Conservation (phyloP, 1,140 invertebrate species). For the Acromyrmex echinatior region DNA sequence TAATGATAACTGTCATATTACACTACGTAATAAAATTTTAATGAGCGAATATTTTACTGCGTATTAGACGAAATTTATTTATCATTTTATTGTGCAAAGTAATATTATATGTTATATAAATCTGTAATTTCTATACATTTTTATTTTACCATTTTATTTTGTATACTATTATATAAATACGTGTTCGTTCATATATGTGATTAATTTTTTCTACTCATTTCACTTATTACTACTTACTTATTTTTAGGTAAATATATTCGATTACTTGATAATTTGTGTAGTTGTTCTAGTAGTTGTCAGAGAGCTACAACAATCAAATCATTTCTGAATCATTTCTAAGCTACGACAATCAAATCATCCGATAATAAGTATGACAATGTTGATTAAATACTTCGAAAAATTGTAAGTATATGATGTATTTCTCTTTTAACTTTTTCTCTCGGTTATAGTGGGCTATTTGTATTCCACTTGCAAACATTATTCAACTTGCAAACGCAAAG, state of each 20-base stretch:
- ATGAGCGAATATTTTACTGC: not conserved
- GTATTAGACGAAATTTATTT: not conserved
- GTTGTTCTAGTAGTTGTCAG: constrained; percentile 2
- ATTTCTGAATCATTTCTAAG: no score
- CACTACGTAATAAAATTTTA: not conserved
- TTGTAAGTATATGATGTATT: not conserved
- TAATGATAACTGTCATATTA: not conserved
- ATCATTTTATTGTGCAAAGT: not conserved
- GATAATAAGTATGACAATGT: no score
- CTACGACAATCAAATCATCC: no score
- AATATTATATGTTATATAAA: not conserved
- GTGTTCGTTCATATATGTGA: not conserved
- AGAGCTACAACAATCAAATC: no score
- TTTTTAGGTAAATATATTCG: constrained; percentile 26
- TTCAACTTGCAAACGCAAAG: not conserved
- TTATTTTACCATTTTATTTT: constrained; percentile 5
- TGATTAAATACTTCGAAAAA: not conserved
- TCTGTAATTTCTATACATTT: not conserved
- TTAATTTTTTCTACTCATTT: constrained; percentile 2
- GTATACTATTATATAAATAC: not conserved
- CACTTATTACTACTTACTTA: not conserved
- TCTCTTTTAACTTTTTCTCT: not conserved
- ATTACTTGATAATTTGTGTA: not conserved
- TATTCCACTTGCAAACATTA: constrained; percentile 1
- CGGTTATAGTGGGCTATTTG: not conserved